These are phyloP conservation scores for Phrixothrix hirtus DNA, from an alignment of 2,888 invertebrate species.

Conservation along the genomic window DNA sequence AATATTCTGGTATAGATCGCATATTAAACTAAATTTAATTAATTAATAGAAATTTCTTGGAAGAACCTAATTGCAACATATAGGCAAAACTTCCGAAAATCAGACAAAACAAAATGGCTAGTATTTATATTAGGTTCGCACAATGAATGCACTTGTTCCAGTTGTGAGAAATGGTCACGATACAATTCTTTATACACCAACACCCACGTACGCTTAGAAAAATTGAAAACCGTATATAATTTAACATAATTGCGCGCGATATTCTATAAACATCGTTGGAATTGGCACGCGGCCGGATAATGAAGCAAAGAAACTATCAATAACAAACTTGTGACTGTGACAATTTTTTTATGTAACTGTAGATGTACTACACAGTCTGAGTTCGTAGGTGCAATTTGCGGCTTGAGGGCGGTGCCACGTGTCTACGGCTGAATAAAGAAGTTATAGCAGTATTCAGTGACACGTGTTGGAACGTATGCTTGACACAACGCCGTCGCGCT, in stretches of 20 bases:
- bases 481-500: conserved; percentile 50
- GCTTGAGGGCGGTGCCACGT: conserved; percentile 57
- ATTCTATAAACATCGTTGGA: conserved; percentile 53
- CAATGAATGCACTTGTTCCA: conserved; percentile 19
- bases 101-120: no score
- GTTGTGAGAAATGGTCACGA: conserved; percentile 6
- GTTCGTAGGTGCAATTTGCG: conserved; percentile 52
- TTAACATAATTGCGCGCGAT: conserved; percentile 52
- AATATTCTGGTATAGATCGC: no score
- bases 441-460: conserved; percentile 47
- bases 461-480: conserved; percentile 50
- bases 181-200: conserved; percentile 12
- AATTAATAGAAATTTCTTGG: no score
- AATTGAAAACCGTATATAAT: conserved; percentile 50
- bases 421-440: conserved; percentile 53
- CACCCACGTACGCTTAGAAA: conserved; percentile 22
- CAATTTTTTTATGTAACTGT: background rate
- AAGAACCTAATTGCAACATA: no score
- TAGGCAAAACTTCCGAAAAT: no score
- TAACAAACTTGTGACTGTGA: conserved; percentile 52
- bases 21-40: no score
- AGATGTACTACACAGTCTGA: conserved; percentile 44
- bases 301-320: conserved; percentile 57
- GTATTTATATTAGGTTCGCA: no score
- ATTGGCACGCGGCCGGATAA: conserved; percentile 56